Evolutionary conservation across 2,888 invertebrate species (phyloP), one percentile per base, ranked within the genome.

Genomic region (Zaprionus obscuricornis): DNA sequence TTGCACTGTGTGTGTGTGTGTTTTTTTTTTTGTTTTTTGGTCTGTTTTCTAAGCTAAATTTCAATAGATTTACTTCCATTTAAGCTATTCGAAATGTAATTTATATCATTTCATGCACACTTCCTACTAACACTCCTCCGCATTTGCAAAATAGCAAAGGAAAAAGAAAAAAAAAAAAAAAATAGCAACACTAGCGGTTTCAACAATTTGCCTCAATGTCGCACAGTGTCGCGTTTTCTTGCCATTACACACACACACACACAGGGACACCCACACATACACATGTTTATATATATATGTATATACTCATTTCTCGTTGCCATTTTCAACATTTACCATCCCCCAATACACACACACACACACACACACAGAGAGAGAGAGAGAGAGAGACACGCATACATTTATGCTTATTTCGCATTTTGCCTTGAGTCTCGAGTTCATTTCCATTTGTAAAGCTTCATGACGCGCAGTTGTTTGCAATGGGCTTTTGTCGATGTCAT

Each of bases 171-270:
- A n/a, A n/a, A n/a, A n/a, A n/a, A n/a, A n/a, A n/a, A n/a, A 71
- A 66, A 70, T 22, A 72, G 71, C 78, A n/a, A 70, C 78, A 74
- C 72, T 71, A 59, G 74, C 62, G 72, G 71, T 74, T 83, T 73
- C 50, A 72, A 63, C 69, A 74, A 84, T 77, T 85, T 82, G 78
- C 58, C 42, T 31, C 58, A 64, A 54, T 64, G 58, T 47, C 50
- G 58, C 69, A 22, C 33, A 46, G 58, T 50, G 43, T 40, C 37
- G 22, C 13, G 10, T 29, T 58, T 5, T 13, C 5, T 2, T 6
- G 8, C 8, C 24, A 3, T 0, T 0, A 1, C 18, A 4, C 16
- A 3, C 7, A 1, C 11, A 1, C 1, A 16, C 18, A 7, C 10
- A 7, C 14, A n/a, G 13, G 4, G 13, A 5, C 10, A 20, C n/a